phyloP scores from a whole-genome alignment of 1,140 invertebrate genomes.

The Heliconius melpomene region DNA sequence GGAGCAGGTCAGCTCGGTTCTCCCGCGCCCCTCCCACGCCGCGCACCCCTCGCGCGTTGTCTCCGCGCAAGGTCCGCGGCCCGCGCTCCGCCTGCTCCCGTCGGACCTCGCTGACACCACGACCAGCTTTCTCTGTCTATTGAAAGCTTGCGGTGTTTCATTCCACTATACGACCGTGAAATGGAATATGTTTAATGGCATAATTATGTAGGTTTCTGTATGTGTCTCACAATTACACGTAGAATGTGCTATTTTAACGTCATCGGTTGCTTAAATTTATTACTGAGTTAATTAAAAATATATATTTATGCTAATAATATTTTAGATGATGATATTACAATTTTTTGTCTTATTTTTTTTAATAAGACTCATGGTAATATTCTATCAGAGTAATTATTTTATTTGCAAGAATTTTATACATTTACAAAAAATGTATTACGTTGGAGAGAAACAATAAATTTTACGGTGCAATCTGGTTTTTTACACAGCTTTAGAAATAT shows the following conservation, averaged over 20 bases:
- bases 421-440: background rate
- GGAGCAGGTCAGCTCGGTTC: constrained; percentile 64
- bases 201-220: background rate
- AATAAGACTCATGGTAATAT: background rate
- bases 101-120: constrained; percentile 58
- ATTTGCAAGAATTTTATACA: background rate
- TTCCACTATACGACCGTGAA: no score
- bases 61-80: constrained; percentile 59
- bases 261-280: background rate
- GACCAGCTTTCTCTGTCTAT: constrained; percentile 72
- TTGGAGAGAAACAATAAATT: background rate
- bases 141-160: constrained; percentile 37
- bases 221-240: background rate
- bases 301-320: no score
- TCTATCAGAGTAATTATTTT: background rate
- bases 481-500: background rate
- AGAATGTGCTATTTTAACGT: background rate
- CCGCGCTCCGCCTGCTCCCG: constrained; percentile 58
- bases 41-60: constrained; percentile 56
- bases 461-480: background rate
- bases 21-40: constrained; percentile 52
- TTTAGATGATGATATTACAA: background rate
- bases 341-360: background rate
- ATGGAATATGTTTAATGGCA: background rate
- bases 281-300: background rate